Evolutionary conservation across 1,140 invertebrate species (phyloP), one percentile per base, ranked within the genome.

Genomic region (Eufriesea mexicana): DNA sequence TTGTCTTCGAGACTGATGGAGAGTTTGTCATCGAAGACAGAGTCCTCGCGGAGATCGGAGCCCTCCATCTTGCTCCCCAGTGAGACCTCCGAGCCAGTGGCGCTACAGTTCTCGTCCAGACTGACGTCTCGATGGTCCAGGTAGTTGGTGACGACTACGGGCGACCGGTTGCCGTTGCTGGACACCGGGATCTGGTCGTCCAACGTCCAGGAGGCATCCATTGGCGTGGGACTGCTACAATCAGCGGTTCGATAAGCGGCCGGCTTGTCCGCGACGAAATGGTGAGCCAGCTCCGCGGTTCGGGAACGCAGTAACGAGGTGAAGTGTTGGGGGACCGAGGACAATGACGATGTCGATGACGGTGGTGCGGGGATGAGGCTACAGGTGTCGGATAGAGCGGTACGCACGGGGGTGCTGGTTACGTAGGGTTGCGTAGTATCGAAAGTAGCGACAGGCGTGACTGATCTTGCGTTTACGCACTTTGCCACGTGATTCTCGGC

Each of bases 391-490:
- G 90, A 86, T 80, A 91, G 85, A 81, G 89, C 88, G 88, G 91
- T 93, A 91, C 91, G 93, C 92, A 93, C 91, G 90, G 93, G 92
- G 89, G 93, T 94, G 92, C 92, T 93, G 86, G 92, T 92, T 86
- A 91, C 89, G 90, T 87, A 89, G 78, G 89, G 76, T 80, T 45
- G 54, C 54, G 71, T 45, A 61, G 89, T 87, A 84, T 91, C 90
- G 75, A 93, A 92, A 91, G 84, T 91, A 59, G 42, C 73, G 90
- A 93, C 91, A 89, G 92, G 89, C 83, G 89, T 92, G 75, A 90
- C 85, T 77, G 90, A 77, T 86, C 83, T 89, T 83, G 88, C 90
- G 89, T 90, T 93, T 94, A 94, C 93, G 93, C 93, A 94, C 93
- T 94, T 94, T 89, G 90, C 86, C 79, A 86, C 89, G 64, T 93